These are phyloP conservation scores for Lasioglossum albipes DNA, from an alignment of 1,140 invertebrate species.

Conservation along the genomic window DNA sequence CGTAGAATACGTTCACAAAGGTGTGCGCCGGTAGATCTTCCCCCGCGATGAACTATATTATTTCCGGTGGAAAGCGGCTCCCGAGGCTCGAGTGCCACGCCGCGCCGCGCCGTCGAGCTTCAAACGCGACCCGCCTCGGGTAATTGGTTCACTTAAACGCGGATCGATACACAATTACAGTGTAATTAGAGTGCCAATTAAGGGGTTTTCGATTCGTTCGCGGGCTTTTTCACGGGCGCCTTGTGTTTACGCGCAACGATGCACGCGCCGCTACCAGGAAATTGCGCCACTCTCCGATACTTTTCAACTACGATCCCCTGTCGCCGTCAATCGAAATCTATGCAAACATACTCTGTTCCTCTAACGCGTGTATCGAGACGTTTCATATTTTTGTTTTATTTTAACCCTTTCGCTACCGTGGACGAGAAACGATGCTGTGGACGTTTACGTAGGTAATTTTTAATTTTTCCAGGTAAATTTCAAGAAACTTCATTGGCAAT, in stretches of 20 bases:
- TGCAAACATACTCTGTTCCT: too few relatives aligned
- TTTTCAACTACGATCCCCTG: too few relatives aligned
- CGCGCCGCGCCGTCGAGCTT: conserved; percentile 29
- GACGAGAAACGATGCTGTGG: too few relatives aligned
- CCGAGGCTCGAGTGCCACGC: conserved; percentile 45
- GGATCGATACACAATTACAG: conserved; percentile 68
- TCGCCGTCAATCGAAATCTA: too few relatives aligned
- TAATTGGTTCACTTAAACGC: conserved; percentile 69
- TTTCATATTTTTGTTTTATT: too few relatives aligned
- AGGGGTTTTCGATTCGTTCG: conserved; percentile 26
- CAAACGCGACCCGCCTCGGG: conserved; percentile 41
- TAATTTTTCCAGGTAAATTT: too few relatives aligned
- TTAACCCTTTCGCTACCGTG: too few relatives aligned
- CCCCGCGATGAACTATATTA: conserved; percentile 57
- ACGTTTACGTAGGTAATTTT: too few relatives aligned
- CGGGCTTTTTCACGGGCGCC: conserved; percentile 37
- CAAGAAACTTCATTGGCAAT: too few relatives aligned
- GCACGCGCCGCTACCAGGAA: background rate
- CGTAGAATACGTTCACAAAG: background rate
- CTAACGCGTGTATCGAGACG: too few relatives aligned
- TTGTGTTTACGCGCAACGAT: conserved; percentile 27
- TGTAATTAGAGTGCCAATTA: conserved; percentile 68
- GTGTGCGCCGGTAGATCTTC: conserved; percentile 43
- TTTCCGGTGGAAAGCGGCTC: conserved; percentile 57
- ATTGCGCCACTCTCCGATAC: background rate